phyloP scores from a whole-genome alignment of 2,888 invertebrate genomes.

The Timema cristinae region DNA sequence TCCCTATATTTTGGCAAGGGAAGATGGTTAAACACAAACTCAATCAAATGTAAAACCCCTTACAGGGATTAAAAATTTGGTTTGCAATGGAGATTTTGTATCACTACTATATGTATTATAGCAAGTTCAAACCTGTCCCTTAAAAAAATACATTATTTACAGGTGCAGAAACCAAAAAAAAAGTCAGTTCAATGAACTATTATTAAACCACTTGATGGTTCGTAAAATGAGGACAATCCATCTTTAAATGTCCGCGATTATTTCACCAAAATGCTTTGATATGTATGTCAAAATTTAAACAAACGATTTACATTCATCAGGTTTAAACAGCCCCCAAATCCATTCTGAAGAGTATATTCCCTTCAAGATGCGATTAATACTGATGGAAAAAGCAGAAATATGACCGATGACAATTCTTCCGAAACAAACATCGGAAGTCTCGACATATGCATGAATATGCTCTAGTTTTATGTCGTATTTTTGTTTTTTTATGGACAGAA shows the following conservation, averaged over 20 bases:
- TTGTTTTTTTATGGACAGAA: not conserved
- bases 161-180: conserved; percentile 25
- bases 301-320: conserved; percentile 38
- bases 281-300: conserved; percentile 39
- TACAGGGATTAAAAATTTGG: conserved; percentile 21
- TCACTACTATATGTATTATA: no score
- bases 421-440: not conserved
- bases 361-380: conserved; percentile 11
- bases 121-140: not conserved
- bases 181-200: conserved; percentile 35
- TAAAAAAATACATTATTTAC: not conserved
- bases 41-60: conserved; percentile 35
- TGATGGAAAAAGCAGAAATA: not conserved
- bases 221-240: conserved; percentile 26
- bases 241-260: conserved; percentile 33
- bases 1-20: conserved; percentile 39
- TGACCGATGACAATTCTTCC: not conserved
- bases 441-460: conserved; percentile 5
- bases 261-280: conserved; percentile 37
- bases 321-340: conserved; percentile 37
- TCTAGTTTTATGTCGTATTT: conserved; percentile 5
- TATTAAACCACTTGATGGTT: conserved; percentile 37
- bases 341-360: conserved; percentile 18
- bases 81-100: no score
- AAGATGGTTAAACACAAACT: conserved; percentile 38